Conservation (phyloP, 2,797 vertebrate species). For the Sphaeramia orbicularis region DNA sequence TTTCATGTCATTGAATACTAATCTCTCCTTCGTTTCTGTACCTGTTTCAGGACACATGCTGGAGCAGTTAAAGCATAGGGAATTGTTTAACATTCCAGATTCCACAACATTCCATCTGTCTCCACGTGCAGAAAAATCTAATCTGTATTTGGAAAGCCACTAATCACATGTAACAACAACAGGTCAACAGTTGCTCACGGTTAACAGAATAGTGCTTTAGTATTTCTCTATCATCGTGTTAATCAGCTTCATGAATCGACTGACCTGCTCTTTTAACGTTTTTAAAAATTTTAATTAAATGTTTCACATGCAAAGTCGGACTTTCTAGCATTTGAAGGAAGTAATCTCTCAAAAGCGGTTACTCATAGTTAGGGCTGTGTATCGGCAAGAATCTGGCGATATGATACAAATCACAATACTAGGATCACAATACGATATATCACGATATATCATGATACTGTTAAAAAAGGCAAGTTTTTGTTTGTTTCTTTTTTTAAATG, state of each 20-base stretch:
- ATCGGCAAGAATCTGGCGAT: too few species aligned
- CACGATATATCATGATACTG: too few species aligned
- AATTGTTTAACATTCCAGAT: conserved; percentile 1
- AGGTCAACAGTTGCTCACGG: conserved; percentile 35
- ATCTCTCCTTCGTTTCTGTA: conserved; percentile 7
- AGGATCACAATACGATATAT: too few species aligned
- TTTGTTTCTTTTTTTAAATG: too few species aligned
- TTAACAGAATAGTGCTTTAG: conserved; percentile 41
- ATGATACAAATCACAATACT: too few species aligned
- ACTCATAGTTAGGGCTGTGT: too few species aligned
- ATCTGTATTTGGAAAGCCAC: conserved; percentile 12
- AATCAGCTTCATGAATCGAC: conserved; percentile 32
- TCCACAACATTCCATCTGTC: neutral
- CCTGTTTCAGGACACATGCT: neutral
- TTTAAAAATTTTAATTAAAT: too few species aligned
- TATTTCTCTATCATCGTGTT: conserved; percentile 38
- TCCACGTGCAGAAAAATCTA: neutral
- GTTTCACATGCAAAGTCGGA: too few species aligned
- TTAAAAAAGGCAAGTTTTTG: too few species aligned
- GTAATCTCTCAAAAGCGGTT: neutral
- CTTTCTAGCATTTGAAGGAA: neutral
- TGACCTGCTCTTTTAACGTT: neutral
- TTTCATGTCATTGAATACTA: neutral
- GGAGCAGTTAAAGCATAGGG: neutral
- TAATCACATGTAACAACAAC: conserved; percentile 31